Evolutionary conservation across 2,888 invertebrate genomes (phyloP), one percentile per base, ranked within the genome.

Genomic region (Caenorhabditis zanzibari): DNA sequence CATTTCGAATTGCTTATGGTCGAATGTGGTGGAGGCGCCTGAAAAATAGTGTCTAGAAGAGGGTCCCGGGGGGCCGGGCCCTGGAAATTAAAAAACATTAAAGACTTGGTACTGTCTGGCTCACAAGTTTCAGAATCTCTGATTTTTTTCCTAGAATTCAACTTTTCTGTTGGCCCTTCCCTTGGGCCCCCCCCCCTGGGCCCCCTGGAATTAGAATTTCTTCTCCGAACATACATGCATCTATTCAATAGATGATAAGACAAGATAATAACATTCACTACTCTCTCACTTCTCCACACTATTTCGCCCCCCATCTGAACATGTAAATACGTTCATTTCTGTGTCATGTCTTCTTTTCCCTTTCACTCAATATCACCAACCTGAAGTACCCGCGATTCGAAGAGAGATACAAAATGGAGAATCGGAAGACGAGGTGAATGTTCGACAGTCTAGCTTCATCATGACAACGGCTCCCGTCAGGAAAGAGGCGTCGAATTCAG

Each of bases 391-490:
- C 9, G 79, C 59, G 47, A 77, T 56, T 19, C 82, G 68, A 2
- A 82, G 59, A 38, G 77, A 68, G 9, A 82, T 54, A 58, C 82
- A 82, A 47, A 61, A 66, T 9, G 44, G 38, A 3, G 56, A 28
- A 12, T 38, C 59, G 5, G 22, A 16, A 19, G 49, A 6, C 2
- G 58, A 24, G 7, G 49, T 24, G 24, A 52, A 35, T 16, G 26
- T 61, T 12, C 32, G 49, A 61, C 86, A 86, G 0, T 71, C 63
- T 16, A 86, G 24, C 59, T 85, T 86, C 12, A 86, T 41, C 47
- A 84, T 79, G 10, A 86, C 79, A 0, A 86, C 80, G n/a, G 85
- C 59, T 49, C 86, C 85, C 0, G 68, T 10, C 6, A 86, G 69
- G 44, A 64, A 71, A 0, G 66, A 47, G 16, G 83, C 77, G 16